Conservation (phyloP, 2,888 invertebrate genomes). For the Bhutanitis thaidina region DNA sequence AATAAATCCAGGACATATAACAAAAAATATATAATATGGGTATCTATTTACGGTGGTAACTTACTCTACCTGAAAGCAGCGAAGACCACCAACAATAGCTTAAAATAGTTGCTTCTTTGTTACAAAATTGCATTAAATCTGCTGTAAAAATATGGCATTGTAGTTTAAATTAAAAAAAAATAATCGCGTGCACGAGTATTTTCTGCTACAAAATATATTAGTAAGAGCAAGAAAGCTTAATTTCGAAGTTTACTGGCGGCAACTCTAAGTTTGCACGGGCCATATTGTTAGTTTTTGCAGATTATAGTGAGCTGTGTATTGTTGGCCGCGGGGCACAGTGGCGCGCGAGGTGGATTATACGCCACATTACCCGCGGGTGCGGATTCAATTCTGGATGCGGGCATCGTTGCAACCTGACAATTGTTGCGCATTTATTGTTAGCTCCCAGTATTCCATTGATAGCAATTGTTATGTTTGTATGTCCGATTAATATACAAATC, state of each 20-base stretch:
- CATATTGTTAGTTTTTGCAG: conserved; percentile 67
- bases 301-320: conserved; percentile 57
- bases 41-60: conserved; percentile 11
- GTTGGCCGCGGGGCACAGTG: conserved; percentile 38
- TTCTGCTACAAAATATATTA: conserved; percentile 14
- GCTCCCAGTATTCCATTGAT: conserved; percentile 7
- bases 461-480: not conserved
- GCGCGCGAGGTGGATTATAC: conserved; percentile 72
- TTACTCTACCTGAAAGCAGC: conserved; percentile 28
- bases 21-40: conserved; percentile 15
- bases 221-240: not conserved
- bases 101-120: conserved; percentile 56
- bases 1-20: not conserved
- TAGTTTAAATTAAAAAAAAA: conserved; percentile 29
- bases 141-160: conserved; percentile 47
- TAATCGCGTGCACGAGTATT: conserved; percentile 7
- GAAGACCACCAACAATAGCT: conserved; percentile 50
- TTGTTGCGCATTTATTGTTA: conserved; percentile 61
- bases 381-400: conserved; percentile 53
- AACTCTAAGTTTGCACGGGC: conserved; percentile 28
- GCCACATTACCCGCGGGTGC: conserved; percentile 62
- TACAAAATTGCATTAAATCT: conserved; percentile 69
- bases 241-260: conserved; percentile 8
- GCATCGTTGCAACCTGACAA: conserved; percentile 47
- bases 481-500: too few species aligned